Conservation (phyloP, 1,140 invertebrate species). For the Luehdorfia chinensis region DNA sequence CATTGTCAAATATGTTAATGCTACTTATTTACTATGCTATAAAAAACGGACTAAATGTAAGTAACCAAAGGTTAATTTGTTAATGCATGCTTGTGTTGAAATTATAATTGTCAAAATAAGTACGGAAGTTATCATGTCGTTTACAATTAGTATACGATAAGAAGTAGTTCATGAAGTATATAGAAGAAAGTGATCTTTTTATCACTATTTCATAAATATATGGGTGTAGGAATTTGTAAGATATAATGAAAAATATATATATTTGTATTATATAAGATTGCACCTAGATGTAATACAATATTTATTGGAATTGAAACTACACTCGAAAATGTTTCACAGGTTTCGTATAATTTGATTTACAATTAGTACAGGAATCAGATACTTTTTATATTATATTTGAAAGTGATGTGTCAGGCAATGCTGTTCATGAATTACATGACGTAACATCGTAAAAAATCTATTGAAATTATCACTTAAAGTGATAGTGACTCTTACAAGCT, state of each 20-base stretch:
- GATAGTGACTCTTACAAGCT: too few relatives aligned
- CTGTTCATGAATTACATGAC: too few relatives aligned
- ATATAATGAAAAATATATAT: background rate
- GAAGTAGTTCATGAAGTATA: background rate
- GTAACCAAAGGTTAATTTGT: constrained; percentile 17
- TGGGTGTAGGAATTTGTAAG: constrained; percentile 6
- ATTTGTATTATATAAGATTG: constrained; percentile 9
- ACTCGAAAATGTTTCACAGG: too few relatives aligned
- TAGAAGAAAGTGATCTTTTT: background rate
- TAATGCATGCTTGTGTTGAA: constrained; percentile 1
- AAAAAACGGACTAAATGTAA: constrained; percentile 15
- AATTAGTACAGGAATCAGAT: too few relatives aligned
- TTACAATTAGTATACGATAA: background rate
- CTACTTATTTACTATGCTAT: constrained; percentile 5
- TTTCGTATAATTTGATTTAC: too few relatives aligned
- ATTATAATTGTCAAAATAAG: background rate
- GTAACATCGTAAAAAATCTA: too few relatives aligned
- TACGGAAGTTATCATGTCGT: background rate
- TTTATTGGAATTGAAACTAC: too few relatives aligned
- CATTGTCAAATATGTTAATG: constrained; percentile 3
- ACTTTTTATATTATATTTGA: too few relatives aligned
- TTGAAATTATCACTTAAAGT: too few relatives aligned
- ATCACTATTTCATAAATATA: background rate
- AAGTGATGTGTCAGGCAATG: too few relatives aligned
- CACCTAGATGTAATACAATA: constrained; percentile 8